phyloP scores from a whole-genome alignment of 2,888 invertebrate species.

The Charanyca ferruginea region DNA sequence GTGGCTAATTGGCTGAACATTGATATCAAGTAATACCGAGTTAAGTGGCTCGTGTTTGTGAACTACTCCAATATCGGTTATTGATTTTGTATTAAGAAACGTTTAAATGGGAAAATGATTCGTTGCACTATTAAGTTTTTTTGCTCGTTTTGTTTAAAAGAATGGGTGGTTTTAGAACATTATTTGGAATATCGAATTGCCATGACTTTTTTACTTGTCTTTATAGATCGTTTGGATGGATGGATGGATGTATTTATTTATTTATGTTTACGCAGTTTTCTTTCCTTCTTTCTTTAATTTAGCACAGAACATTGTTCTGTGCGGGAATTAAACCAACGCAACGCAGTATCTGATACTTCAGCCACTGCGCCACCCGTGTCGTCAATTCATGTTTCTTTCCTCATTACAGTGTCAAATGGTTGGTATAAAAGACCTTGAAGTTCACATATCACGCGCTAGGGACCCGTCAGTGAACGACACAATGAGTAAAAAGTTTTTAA shows the following conservation, averaged over 20 bases:
- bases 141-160: slow-evolving; percentile 1
- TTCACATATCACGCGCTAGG: slow-evolving; percentile 23
- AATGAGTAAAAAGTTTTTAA: slow-evolving; percentile 31
- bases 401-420: slow-evolving; percentile 27
- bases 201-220: neutral
- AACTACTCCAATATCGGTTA: slow-evolving; percentile 31
- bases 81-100: slow-evolving; percentile 55
- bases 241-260: too few relatives aligned
- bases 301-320: too few relatives aligned
- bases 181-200: neutral
- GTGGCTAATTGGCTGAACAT: slow-evolving; percentile 66
- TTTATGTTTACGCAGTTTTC: too few relatives aligned
- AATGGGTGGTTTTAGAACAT: neutral
- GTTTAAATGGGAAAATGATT: slow-evolving; percentile 29
- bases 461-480: slow-evolving; percentile 17
- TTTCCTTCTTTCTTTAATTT: too few relatives aligned
- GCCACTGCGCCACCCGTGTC: too few relatives aligned
- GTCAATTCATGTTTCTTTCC: slow-evolving; percentile 4
- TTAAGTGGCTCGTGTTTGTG: slow-evolving; percentile 48
- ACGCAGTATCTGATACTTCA: too few relatives aligned
- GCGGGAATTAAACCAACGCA: too few relatives aligned
- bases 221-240: too few relatives aligned
- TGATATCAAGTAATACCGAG: slow-evolving; percentile 43
- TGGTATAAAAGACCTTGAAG: neutral
- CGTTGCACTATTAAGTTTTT: slow-evolving; percentile 28